Conservation (phyloP, 2,113 vertebrate genomes). For the Cardinalis cardinalis region DNA sequence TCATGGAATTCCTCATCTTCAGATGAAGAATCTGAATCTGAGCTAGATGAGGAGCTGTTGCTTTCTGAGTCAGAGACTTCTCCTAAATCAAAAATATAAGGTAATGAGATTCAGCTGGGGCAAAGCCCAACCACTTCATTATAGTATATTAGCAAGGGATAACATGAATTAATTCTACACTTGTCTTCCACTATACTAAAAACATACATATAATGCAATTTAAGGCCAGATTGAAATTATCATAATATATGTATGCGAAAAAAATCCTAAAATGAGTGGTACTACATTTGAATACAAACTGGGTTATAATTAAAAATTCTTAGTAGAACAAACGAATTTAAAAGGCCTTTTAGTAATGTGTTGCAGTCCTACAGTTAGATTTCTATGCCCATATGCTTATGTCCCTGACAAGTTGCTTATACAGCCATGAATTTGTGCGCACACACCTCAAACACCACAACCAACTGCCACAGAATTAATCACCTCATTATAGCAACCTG, state of each 20-base stretch:
- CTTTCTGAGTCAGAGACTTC: conserved; percentile 97
- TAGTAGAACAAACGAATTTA: neutral
- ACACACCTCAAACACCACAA: neutral
- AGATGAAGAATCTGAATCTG: conserved; percentile 93
- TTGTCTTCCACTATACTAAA: neutral
- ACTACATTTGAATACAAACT: neutral
- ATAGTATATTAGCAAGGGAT: neutral
- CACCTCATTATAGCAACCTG: neutral
- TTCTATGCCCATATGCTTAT: neutral
- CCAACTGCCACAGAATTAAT: neutral
- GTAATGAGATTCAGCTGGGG: neutral
- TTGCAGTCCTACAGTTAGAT: neutral
- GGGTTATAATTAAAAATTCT: neutral
- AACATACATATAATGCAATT: neutral
- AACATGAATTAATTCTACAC: neutral
- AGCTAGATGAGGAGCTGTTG: conserved; percentile 95
- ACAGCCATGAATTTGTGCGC: neutral
- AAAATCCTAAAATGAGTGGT: neutral
- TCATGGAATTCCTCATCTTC: conserved; percentile 97
- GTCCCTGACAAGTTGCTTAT: neutral
- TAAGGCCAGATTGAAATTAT: neutral
- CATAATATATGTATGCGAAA: neutral
- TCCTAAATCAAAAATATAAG: conserved; percentile 71
- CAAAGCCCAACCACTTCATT: neutral
- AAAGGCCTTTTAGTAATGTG: neutral